A percentile compares a stretch with the other conserved stretches of the same genome.
These are phyloP conservation scores for Channallabes apus DNA, from an alignment of 2,797 vertebrate species.

Conservation along the genomic window DNA sequence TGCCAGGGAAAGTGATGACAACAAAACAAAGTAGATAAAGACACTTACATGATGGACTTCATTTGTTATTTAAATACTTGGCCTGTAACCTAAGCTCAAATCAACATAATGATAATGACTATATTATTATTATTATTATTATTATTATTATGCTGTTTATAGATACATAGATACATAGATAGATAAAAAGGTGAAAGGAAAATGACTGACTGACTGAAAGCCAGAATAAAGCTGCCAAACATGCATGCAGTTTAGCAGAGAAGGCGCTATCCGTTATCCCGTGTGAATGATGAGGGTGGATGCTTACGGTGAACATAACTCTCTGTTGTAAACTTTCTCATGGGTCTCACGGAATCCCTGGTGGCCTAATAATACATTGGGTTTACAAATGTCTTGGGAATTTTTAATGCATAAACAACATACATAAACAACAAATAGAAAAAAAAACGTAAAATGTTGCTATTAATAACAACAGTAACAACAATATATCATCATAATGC, in stretches of 20 bases:
- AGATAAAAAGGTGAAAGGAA: neutral
- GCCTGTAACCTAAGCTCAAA: neutral
- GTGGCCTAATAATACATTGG: slow-evolving; percentile 9
- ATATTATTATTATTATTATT: too few relatives aligned
- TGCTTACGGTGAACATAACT: slow-evolving; percentile 45
- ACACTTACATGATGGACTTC: neutral
- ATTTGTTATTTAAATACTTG: neutral
- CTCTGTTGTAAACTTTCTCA: slow-evolving; percentile 66
- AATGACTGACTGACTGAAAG: neutral
- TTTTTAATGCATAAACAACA: neutral
- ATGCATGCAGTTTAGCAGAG: neutral
- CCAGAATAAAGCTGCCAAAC: neutral
- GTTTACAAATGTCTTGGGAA: slow-evolving; percentile 7
- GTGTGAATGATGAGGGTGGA: slow-evolving; percentile 48
- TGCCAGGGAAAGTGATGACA: neutral
- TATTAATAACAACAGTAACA: neutral
- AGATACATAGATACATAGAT: neutral
- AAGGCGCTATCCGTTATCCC: slow-evolving; percentile 35
- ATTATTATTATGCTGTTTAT: neutral
- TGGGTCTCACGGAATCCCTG: slow-evolving; percentile 66
- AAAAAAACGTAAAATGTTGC: neutral
- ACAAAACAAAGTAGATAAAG: neutral
- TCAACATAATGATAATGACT: neutral
- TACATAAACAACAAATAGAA: neutral
- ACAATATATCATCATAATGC: neutral